Conservation (phyloP, 2,113 vertebrate genomes). For the Galeopterus variegatus region DNA sequence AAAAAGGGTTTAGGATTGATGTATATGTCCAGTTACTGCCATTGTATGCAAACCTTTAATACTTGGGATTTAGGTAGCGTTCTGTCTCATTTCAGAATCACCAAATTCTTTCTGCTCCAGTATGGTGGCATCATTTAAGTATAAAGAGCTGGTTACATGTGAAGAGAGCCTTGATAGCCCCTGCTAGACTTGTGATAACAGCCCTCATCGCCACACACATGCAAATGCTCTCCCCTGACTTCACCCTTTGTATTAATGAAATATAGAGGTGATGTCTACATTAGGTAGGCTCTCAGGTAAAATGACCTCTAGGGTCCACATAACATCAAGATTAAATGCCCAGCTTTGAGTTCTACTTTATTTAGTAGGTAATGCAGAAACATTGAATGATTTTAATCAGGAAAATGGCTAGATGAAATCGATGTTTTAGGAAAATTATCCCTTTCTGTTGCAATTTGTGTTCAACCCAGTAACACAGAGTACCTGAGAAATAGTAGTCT, state of each 20-base stretch:
- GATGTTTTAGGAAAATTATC: neutral
- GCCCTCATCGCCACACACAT: too few species aligned
- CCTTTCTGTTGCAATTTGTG: neutral
- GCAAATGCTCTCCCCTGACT: neutral
- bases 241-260: neutral
- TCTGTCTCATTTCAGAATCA: neutral
- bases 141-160: neutral
- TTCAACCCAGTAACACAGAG: neutral
- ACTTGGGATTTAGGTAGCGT: neutral
- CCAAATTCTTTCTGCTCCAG: neutral
- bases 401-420: neutral
- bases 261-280: neutral
- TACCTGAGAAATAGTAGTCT: neutral
- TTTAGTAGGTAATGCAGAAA: neutral
- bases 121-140: neutral
- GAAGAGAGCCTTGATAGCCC: neutral
- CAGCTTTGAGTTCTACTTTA: neutral
- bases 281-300: neutral
- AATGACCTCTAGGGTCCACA: neutral
- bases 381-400: neutral
- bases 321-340: neutral
- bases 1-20: neutral
- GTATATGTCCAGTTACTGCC: neutral
- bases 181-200: neutral
- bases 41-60: neutral